Evolutionary conservation across 1,140 invertebrate species (phyloP), one percentile per base, ranked within the genome.

Genomic region (Cardiocondyla obscurior): DNA sequence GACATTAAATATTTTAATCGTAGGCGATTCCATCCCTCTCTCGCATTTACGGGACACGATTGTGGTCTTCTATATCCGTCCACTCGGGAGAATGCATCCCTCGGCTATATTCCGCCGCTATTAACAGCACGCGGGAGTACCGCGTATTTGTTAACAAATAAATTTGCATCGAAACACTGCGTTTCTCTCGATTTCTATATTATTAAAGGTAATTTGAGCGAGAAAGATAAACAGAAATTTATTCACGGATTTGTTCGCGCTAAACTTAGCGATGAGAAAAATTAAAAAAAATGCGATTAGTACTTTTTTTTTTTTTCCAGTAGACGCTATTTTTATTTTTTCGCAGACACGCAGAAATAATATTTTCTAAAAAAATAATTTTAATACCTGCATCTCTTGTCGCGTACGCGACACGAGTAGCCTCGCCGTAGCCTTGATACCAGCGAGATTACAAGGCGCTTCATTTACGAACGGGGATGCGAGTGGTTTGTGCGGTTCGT

Each of bases 1-100:
- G 62, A 39, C 46, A 19, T 77, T 79, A 79, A 79, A 79, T 79
- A 69, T 79, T 79, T 79, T 79, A 79, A 79, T 67, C 74, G 62
- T 69, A 10, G 22, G 46, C 33, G 30, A 14, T 14, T 22, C 33
- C 16, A 12, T 42, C 33, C 6, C 44, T 53, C 44, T 51, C 22
- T 67, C 33, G 30, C 60, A 28, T 53, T 67, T 67, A 16, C 16
- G 5, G 44, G 60, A 42, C 60, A 53, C 22, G 16, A 16, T 67
- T 79, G 69, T 30, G 33, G 22, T 55, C 74, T 22, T 67, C 28
- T 65, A 65, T 77, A 67, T 39, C 44, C 62, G 44, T 77, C 22
- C 10, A 16, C 22, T 53, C 33, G 33, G 49, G 30, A 28, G 30
- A 53, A 67, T 7, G 16, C 30, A 53, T 53, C 22, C 25, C 22